Percentiles rank a stretch among this genome's conserved stretches.
phyloP scores from a whole-genome alignment of 2,888 invertebrate species.

The Leptinotarsa rubiginosa region DNA sequence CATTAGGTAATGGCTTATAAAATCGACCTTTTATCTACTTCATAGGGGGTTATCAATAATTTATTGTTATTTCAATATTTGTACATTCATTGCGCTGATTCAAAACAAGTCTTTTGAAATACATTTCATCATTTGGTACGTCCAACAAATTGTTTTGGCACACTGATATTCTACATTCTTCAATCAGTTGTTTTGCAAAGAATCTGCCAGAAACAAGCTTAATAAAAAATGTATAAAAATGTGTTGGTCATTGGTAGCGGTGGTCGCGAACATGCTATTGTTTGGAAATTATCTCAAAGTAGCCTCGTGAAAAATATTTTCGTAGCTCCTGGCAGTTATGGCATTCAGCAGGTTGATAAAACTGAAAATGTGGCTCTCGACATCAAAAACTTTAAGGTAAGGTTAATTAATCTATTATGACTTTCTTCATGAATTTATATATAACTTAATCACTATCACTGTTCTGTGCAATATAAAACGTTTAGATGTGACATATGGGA shows the following conservation, averaged over 20 bases:
- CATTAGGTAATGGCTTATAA: too few species aligned
- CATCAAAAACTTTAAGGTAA: conserved; percentile 78
- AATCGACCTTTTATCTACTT: conserved; percentile 15
- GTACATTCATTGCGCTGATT: neutral
- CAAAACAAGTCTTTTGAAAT: conserved; percentile 16
- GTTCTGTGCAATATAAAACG: too few species aligned
- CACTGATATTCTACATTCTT: neutral
- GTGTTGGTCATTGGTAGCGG: conserved; percentile 91
- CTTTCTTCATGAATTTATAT: neutral
- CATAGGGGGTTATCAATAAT: conserved; percentile 13
- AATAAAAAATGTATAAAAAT: conserved; percentile 65
- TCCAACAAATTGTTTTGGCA: neutral
- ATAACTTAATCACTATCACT: too few species aligned
- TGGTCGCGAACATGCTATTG: conserved; percentile 95
- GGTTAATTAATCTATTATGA: conserved; percentile 42
- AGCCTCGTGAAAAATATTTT: conserved; percentile 77
- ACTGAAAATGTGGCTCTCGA: conserved; percentile 75
- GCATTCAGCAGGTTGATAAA: conserved; percentile 80
- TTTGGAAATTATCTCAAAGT: conserved; percentile 92
- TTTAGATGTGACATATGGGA: too few species aligned
- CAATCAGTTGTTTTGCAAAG: neutral
- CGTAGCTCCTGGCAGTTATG: conserved; percentile 91
- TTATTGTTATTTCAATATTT: conserved; percentile 7
- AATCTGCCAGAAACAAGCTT: neutral
- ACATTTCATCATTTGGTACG: neutral